phyloP scores from a whole-genome alignment of 2,888 invertebrate genomes.

The Lasioglossum lativentre region DNA sequence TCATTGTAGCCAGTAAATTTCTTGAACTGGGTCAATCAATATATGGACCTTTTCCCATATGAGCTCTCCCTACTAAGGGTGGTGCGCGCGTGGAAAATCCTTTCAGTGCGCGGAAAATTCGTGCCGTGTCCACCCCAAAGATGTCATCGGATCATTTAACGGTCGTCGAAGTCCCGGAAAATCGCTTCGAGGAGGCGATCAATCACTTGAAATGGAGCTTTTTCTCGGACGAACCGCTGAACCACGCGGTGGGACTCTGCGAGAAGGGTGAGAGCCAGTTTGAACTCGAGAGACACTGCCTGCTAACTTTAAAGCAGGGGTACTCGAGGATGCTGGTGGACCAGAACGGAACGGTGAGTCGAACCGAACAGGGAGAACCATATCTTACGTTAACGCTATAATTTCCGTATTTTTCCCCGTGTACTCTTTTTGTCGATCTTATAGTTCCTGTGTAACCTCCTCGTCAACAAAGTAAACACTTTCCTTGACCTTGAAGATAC shows the following conservation, averaged over 20 bases:
- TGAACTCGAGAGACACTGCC: constrained; percentile 90
- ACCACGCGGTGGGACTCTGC: constrained; percentile 91
- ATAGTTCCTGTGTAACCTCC: neutral
- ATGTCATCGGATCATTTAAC: constrained; percentile 82
- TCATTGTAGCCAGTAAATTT: constrained; percentile 56
- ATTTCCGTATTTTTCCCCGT: neutral
- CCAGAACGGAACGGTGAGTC: constrained; percentile 87
- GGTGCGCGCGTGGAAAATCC: constrained; percentile 78
- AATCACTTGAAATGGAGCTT: constrained; percentile 90
- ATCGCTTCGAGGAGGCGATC: constrained; percentile 88
- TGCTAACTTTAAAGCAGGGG: constrained; percentile 90
- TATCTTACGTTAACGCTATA: neutral
- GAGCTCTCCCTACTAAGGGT: constrained; percentile 70
- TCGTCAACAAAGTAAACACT: constrained; percentile 5
- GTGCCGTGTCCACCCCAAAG: constrained; percentile 71
- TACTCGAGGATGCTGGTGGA: constrained; percentile 89
- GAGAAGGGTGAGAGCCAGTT: constrained; percentile 89
- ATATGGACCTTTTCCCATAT: constrained; percentile 77
- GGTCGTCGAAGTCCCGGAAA: constrained; percentile 85
- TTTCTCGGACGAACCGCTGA: constrained; percentile 94
- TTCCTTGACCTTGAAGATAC: constrained; percentile 38
- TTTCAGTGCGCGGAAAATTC: constrained; percentile 74
- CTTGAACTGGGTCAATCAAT: constrained; percentile 84
- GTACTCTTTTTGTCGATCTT: neutral
- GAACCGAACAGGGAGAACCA: neutral